Evolutionary conservation across 2,888 invertebrate species (phyloP).

Genomic region (Sphaeridia pumilis): DNA sequence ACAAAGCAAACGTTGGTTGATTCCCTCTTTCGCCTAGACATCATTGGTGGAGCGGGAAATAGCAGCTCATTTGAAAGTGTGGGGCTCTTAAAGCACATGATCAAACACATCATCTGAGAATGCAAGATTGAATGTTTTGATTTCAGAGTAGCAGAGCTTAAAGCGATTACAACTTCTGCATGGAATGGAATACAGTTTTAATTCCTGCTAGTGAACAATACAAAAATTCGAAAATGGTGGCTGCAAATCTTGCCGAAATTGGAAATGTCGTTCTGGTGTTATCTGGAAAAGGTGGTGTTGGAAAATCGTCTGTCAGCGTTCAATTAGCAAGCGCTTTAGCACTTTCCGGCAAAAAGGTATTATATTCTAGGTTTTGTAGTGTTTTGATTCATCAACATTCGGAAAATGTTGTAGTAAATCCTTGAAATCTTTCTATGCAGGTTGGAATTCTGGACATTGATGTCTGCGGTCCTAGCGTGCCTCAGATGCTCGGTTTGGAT

Average conservation of each 20-base stretch:
- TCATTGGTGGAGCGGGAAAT: no score
- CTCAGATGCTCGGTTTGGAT: constrained; percentile 70
- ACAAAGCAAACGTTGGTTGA: no score
- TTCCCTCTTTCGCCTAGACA: no score
- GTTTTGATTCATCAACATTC: not conserved
- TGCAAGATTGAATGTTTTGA: no score
- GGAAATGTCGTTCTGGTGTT: constrained; percentile 82
- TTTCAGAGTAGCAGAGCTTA: no score
- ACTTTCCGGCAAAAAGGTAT: constrained; percentile 65
- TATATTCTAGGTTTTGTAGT: not conserved
- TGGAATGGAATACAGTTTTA: no score
- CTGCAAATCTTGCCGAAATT: constrained; percentile 50
- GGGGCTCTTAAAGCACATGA: no score
- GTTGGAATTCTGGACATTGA: constrained; percentile 88
- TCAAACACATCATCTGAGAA: no score
- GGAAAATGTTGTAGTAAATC: not conserved
- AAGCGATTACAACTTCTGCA: no score
- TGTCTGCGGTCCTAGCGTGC: constrained; percentile 89
- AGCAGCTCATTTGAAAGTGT: no score
- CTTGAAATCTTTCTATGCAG: constrained; percentile 43
- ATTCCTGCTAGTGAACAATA: no score
- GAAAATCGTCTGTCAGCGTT: constrained; percentile 92
- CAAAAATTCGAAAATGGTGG: constrained; percentile 1
- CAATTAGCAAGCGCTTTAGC: constrained; percentile 78
- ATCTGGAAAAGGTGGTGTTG: constrained; percentile 98